A percentile compares a stretch with the other conserved stretches of the same genome.
phyloP scores from a whole-genome alignment of 2,797 vertebrate genomes.

The Rhabdophis nuchalis region DNA sequence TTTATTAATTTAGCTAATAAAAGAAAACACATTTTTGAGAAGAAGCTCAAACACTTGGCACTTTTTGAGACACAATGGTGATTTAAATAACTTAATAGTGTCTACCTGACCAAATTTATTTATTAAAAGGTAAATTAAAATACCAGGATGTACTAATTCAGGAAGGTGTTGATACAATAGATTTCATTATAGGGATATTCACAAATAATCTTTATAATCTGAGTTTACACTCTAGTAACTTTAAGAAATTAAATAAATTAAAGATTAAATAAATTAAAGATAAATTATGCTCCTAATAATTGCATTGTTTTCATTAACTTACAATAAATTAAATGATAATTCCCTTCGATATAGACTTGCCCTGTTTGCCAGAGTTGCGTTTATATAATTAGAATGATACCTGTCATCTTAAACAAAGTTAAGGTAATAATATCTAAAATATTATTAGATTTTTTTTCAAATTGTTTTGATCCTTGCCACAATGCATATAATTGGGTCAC shows the following conservation, averaged over 20 bases:
- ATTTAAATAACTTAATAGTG: not conserved
- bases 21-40: not conserved
- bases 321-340: not conserved
- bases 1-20: not conserved
- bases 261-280: not conserved
- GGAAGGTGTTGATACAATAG: not conserved
- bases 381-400: not conserved
- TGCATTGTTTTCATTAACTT: not conserved
- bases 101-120: not conserved
- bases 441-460: not conserved
- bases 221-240: not conserved
- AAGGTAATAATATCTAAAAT: not conserved
- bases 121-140: not conserved
- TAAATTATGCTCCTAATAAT: not conserved
- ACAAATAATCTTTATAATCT: not conserved
- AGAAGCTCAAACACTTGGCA: not conserved
- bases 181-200: not conserved
- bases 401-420: not conserved
- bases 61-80: not conserved
- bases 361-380: not conserved
- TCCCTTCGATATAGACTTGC: not conserved
- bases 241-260: not conserved
- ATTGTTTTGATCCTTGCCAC: not conserved
- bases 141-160: not conserved
- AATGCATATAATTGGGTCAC: not conserved